These are phyloP conservation scores for Notamacropus eugenii DNA, from an alignment of 2,797 vertebrate species.

Conservation along the genomic window DNA sequence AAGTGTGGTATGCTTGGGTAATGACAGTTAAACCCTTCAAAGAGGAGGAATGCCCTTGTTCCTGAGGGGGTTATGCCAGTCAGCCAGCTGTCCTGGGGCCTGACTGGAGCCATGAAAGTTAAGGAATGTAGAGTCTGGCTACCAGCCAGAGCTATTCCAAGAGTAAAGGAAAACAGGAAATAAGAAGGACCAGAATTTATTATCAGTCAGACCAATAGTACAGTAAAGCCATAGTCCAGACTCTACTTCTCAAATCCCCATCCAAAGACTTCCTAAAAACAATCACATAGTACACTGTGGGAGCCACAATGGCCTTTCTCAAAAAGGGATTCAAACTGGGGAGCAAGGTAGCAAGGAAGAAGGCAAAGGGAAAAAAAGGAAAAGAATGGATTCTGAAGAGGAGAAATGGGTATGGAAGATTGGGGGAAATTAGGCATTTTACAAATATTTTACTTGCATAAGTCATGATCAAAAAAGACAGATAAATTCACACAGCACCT, in stretches of 20 bases:
- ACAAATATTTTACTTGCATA: background rate
- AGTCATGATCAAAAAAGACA: background rate
- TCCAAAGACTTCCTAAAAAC: conserved; percentile 38
- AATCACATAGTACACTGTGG: background rate
- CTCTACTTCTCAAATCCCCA: background rate
- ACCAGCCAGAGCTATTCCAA: conserved; percentile 53
- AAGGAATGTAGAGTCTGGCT: conserved; percentile 29
- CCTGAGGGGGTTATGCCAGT: conserved; percentile 35
- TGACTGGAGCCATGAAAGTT: background rate
- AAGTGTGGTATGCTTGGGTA: background rate
- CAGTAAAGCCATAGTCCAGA: background rate
- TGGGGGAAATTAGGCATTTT: background rate
- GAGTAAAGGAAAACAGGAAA: conserved; percentile 36
- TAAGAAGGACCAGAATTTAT: background rate
- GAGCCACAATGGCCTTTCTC: background rate
- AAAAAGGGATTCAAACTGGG: background rate
- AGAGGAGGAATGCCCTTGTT: conserved; percentile 38
- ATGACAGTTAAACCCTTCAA: conserved; percentile 36
- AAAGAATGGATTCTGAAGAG: background rate
- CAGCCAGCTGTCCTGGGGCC: conserved; percentile 35
- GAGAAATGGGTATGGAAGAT: background rate
- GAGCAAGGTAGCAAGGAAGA: conserved; percentile 6
- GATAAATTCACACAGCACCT: background rate
- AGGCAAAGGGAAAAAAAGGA: background rate
- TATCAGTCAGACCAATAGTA: background rate